Conservation (phyloP, 2,797 vertebrate species). For the Xenopus petersii region DNA sequence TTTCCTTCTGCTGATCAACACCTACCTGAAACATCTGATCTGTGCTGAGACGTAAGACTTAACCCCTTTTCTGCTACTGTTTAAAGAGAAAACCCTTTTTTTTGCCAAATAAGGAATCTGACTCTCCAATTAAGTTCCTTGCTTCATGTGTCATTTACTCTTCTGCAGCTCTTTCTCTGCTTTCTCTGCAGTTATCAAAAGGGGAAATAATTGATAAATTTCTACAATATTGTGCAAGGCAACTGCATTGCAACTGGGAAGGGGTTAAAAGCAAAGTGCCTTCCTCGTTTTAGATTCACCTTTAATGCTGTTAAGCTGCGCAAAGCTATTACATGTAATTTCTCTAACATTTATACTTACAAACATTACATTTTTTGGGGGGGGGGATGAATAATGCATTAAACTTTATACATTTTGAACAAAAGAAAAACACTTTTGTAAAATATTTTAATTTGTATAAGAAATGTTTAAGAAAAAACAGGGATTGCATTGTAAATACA, state of each 20-base stretch:
- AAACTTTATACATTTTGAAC: slow-evolving; percentile 83
- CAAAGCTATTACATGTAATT: slow-evolving; percentile 54
- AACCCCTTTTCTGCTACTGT: slow-evolving; percentile 62
- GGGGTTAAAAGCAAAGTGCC: slow-evolving; percentile 84
- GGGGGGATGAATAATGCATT: slow-evolving; percentile 69
- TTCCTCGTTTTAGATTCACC: slow-evolving; percentile 78
- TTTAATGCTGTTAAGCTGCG: slow-evolving; percentile 59
- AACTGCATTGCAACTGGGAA: slow-evolving; percentile 53
- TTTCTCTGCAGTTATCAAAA: background rate
- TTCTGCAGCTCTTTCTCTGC: background rate
- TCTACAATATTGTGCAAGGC: slow-evolving; percentile 41
- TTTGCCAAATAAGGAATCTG: slow-evolving; percentile 20
- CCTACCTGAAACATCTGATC: slow-evolving; percentile 14
- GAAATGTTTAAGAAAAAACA: slow-evolving; percentile 63
- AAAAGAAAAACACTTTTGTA: slow-evolving; percentile 68
- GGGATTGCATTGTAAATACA: slow-evolving; percentile 72
- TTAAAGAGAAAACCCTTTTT: slow-evolving; percentile 3
- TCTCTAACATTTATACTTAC: slow-evolving; percentile 73
- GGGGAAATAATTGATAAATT: slow-evolving; percentile 56
- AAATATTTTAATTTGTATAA: slow-evolving; percentile 94
- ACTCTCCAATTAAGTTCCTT: background rate
- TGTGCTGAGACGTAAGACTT: slow-evolving; percentile 70
- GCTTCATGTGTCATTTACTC: background rate
- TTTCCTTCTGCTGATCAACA: slow-evolving; percentile 55
- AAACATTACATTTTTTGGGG: slow-evolving; percentile 66